phyloP scores from a whole-genome alignment of 2,113 vertebrate genomes.

The Origma solitaria region DNA sequence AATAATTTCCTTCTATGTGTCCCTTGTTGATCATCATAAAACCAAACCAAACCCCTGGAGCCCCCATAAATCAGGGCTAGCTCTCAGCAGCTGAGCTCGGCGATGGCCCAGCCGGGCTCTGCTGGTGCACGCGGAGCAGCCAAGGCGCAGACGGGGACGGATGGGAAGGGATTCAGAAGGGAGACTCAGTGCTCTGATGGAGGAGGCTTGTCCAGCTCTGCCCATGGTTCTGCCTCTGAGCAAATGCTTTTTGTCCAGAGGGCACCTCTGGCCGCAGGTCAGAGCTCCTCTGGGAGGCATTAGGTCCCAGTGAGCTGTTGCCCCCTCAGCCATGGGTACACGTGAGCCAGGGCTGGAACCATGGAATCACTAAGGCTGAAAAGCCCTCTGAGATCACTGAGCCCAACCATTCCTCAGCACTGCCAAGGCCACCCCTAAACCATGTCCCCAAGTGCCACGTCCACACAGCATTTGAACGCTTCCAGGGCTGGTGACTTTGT shows the following conservation, averaged over 20 bases:
- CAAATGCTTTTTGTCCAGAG: background rate
- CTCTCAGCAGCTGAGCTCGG: background rate
- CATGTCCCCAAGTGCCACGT: background rate
- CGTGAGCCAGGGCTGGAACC: rapidly evolving
- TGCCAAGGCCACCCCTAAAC: background rate
- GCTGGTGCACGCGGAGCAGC: rapidly evolving
- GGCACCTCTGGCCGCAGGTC: background rate
- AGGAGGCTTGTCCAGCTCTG: background rate
- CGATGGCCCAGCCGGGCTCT: background rate
- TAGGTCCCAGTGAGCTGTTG: background rate
- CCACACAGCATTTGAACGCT: background rate
- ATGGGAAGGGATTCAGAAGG: background rate
- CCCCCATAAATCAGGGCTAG: background rate
- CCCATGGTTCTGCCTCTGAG: rapidly evolving
- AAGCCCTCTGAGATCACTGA: background rate
- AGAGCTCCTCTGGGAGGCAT: background rate
- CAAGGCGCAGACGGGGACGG: rapidly evolving
- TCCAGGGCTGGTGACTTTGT: background rate
- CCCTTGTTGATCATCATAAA: slow-evolving; percentile 3
- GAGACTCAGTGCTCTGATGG: background rate
- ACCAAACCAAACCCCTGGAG: background rate
- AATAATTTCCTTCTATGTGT: background rate
- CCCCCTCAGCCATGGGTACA: background rate
- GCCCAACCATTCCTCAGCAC: background rate
- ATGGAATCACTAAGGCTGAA: background rate